phyloP scores from a whole-genome alignment of 2,113 vertebrate species.

The Rhegmatorhina hoffmannsi region DNA sequence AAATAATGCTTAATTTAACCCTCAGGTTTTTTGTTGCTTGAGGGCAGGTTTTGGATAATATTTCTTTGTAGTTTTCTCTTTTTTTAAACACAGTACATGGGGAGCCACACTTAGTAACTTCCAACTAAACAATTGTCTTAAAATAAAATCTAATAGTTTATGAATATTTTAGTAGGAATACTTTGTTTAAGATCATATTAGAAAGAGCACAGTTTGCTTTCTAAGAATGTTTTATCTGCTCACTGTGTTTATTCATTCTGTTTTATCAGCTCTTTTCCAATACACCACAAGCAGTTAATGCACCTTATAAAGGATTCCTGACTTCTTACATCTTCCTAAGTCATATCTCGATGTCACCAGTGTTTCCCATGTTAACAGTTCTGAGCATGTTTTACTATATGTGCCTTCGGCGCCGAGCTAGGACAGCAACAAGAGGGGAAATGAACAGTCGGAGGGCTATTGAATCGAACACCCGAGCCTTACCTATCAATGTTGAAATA shows the following conservation, averaged over 20 bases:
- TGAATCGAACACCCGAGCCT: conserved; percentile 85
- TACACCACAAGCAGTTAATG: conserved; percentile 69
- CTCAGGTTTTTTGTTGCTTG: neutral
- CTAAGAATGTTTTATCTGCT: neutral
- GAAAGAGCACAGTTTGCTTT: neutral
- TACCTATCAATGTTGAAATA: conserved; percentile 89
- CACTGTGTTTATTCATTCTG: conserved; percentile 54
- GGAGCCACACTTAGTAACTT: neutral
- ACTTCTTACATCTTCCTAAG: conserved; percentile 61
- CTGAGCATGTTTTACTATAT: conserved; percentile 99
- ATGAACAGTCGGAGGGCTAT: conserved; percentile 90
- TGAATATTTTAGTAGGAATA: neutral
- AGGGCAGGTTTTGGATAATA: neutral
- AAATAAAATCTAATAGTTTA: neutral
- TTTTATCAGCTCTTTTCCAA: conserved; percentile 65
- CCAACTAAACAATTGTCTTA: neutral
- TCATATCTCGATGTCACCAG: conserved; percentile 75
- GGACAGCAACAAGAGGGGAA: conserved; percentile 91
- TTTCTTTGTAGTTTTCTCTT: neutral
- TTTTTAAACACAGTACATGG: neutral
- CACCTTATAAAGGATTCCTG: conserved; percentile 64
- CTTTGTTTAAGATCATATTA: neutral
- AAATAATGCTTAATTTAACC: neutral
- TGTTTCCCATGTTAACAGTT: conserved; percentile 97
- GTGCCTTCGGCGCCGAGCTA: conserved; percentile 97